phyloP scores from a whole-genome alignment of 1,140 invertebrate genomes.

The Leptonema lineaticorne region DNA sequence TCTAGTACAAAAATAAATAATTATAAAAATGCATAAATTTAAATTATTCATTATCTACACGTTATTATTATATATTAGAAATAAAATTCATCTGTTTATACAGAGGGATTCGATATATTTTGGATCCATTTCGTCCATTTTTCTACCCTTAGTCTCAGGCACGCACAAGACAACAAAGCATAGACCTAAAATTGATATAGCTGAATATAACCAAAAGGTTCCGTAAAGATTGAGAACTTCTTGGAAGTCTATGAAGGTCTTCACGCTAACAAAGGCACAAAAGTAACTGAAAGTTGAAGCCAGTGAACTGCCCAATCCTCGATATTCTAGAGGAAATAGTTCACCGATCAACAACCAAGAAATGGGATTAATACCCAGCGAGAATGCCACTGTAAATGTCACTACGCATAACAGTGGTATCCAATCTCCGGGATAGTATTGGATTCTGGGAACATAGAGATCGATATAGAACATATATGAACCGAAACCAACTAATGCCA shows the following conservation, averaged over 20 bases:
- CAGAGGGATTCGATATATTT: slow-evolving; percentile 61
- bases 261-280: slow-evolving; percentile 85
- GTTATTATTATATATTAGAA: neutral
- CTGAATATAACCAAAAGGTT: slow-evolving; percentile 87
- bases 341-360: slow-evolving; percentile 86
- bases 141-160: slow-evolving; percentile 86
- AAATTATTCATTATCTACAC: neutral
- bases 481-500: slow-evolving; percentile 76
- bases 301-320: slow-evolving; percentile 79
- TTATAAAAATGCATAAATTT: neutral
- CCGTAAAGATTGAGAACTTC: slow-evolving; percentile 74
- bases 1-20: neutral
- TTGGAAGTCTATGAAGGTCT: slow-evolving; percentile 83
- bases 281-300: slow-evolving; percentile 85
- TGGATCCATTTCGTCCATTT: slow-evolving; percentile 84
- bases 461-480: slow-evolving; percentile 75
- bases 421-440: slow-evolving; percentile 62
- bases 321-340: slow-evolving; percentile 81
- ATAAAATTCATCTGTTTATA: slow-evolving; percentile 46
- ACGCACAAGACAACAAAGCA: slow-evolving; percentile 83
- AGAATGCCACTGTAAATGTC: slow-evolving; percentile 81
- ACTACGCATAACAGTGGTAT: slow-evolving; percentile 79
- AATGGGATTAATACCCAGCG: slow-evolving; percentile 86
- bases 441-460: slow-evolving; percentile 48
- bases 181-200: slow-evolving; percentile 77